A percentile compares a stretch with the other conserved stretches of the same genome.
phyloP scores from a whole-genome alignment of 2,797 vertebrate species.

The Pseudomugil tenellus region DNA sequence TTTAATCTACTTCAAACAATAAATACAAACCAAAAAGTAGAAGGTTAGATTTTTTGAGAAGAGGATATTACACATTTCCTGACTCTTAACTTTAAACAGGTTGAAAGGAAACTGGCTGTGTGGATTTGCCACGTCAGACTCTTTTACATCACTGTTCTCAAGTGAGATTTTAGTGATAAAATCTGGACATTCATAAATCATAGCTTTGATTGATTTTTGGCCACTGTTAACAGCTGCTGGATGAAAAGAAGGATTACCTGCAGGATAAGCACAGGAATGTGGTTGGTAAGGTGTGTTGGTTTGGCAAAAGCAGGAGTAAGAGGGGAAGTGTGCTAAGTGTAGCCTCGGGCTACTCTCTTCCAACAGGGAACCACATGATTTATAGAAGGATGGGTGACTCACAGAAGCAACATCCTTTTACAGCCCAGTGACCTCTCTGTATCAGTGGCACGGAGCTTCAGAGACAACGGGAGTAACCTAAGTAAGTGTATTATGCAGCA shows the following conservation, averaged over 20 bases:
- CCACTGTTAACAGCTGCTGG: neutral
- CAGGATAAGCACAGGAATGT: conserved; percentile 33
- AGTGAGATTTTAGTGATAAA: neutral
- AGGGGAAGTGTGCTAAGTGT: conserved; percentile 41
- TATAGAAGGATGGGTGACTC: conserved; percentile 61
- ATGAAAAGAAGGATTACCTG: conserved; percentile 11
- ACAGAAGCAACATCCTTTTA: conserved; percentile 32
- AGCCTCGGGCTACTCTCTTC: conserved; percentile 53
- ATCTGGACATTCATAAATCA: neutral
- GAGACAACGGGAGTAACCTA: conserved; percentile 52
- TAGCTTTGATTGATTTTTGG: neutral
- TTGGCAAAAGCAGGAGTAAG: conserved; percentile 3
- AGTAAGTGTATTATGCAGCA: conserved; percentile 47
- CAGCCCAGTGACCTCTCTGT: conserved; percentile 3
- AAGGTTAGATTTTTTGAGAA: no score
- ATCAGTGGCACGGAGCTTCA: neutral
- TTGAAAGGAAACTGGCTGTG: neutral
- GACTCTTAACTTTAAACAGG: no score
- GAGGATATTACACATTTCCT: no score
- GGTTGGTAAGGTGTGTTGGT: conserved; percentile 40
- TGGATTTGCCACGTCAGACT: neutral
- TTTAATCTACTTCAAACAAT: neutral
- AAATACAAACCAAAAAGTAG: neutral
- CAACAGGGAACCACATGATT: conserved; percentile 49
- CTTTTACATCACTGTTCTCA: neutral